Evolutionary conservation across 2,888 invertebrate genomes (phyloP).

Genomic region (Nemoura dubitans): DNA sequence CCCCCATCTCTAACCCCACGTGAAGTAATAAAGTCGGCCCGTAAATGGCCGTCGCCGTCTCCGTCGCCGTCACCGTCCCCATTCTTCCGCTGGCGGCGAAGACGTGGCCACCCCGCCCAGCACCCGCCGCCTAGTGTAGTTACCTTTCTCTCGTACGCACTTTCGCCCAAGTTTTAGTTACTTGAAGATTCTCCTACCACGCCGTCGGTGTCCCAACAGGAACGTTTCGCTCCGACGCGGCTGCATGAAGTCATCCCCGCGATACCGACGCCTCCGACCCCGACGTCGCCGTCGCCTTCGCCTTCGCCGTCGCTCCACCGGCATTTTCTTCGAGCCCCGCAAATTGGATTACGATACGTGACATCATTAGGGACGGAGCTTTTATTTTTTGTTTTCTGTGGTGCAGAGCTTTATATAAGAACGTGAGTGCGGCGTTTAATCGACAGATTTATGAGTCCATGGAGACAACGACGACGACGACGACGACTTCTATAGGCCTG

Average conservation of each 20-base stretch:
- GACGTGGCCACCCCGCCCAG: too few relatives aligned
- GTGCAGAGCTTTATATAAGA: conserved; percentile 49
- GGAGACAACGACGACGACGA: conserved; percentile 40
- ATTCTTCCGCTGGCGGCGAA: background rate
- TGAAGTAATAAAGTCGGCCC: conserved; percentile 24
- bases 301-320: conserved; percentile 25
- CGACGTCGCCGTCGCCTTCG: background rate
- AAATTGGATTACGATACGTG: conserved; percentile 60
- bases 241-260: background rate
- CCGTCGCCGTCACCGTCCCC: too few relatives aligned
- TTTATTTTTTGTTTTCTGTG: conserved; percentile 49
- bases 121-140: background rate
- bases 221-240: background rate
- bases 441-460: conserved; percentile 48
- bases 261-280: background rate
- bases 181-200: conserved; percentile 40
- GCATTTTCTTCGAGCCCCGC: conserved; percentile 48
- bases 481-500: background rate
- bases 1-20: background rate
- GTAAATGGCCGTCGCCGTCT: too few relatives aligned
- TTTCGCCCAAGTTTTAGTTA: conserved; percentile 46
- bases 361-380: conserved; percentile 50
- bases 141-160: conserved; percentile 20
- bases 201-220: conserved; percentile 23
- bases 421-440: conserved; percentile 48